A percentile compares a stretch with the other conserved stretches of the same genome.
Conservation (phyloP, 2,888 invertebrate species). For the Bellardia bayeri region DNA sequence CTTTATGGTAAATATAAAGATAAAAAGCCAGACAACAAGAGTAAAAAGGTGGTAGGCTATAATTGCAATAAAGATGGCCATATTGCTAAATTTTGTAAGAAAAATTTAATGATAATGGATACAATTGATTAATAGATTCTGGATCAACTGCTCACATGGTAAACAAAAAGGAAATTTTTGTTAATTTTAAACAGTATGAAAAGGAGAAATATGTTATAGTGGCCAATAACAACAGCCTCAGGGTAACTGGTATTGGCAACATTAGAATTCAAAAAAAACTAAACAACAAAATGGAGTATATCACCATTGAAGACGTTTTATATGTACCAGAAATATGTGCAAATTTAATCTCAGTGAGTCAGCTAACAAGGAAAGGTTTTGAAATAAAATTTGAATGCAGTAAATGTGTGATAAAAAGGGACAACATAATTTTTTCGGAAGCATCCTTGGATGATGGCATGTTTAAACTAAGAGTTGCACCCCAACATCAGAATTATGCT, state of each 20-base stretch:
- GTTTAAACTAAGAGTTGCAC: no score
- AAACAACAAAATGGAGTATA: background rate
- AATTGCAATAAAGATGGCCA: no score
- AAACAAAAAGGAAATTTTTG: no score
- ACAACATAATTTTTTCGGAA: constrained; percentile 23
- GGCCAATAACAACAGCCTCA: constrained; percentile 35
- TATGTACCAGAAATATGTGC: constrained; percentile 50
- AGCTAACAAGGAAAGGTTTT: constrained; percentile 37
- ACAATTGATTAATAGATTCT: no score
- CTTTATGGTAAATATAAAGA: no score
- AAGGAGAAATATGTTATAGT: constrained; percentile 33
- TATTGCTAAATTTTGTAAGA: no score
- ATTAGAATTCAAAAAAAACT: background rate
- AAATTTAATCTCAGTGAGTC: constrained; percentile 58
- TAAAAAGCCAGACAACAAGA: no score
- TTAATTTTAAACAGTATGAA: no score
- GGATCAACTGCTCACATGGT: no score
- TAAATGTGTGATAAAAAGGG: constrained; percentile 12
- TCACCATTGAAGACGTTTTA: constrained; percentile 27
- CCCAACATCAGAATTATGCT: background rate
- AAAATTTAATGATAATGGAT: no score
- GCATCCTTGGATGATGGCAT: background rate
- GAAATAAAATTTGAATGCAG: background rate
- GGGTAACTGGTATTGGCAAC: constrained; percentile 31
- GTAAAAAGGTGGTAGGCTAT: no score